Base-by-base conservation (phyloP, 1,140 invertebrate genomes). In the Chymomyza costata region DNA sequence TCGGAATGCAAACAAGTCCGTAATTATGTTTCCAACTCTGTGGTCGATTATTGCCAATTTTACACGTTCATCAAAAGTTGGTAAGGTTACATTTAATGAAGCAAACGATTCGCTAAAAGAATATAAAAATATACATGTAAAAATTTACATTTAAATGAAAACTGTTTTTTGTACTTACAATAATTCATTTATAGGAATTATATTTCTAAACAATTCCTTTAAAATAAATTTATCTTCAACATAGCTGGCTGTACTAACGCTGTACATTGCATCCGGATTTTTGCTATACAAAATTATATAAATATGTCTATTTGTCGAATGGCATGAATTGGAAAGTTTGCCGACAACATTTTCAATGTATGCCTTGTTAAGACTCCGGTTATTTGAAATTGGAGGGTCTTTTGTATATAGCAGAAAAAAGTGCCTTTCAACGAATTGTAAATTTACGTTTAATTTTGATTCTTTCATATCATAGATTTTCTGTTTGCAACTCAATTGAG, bases 1-100 rank as follows among this genome's bases (percentile, higher is more conserved):
- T 15, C 81, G 81, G 46, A 68, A 76, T 0, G 81, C 80, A 48
- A 83, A 83, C 10, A 83, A 18, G 38, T 83, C 67, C 66, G 83
- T 73, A 8, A 83, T 73, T 37, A 83, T 37, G 17, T 76, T 65
- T 14, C 81, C 81, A 25, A 81, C 51, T 6, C 59, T 44, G 39
- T 71, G 68, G 17, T 83, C 74, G 11, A 83, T 63, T 0, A 82
- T 47, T 0, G 54, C 52, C 1, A 59, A 62, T 10, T 54, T 41
- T 8, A 68, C n/a, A 8, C 63, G 74, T 7, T 70, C 61, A 14
- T 45, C 40, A 35, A 74, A 71, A 3, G 40, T 43, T 0, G 80
- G 69, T 2, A 51, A 19, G 43, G 28, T 59, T 0, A 83, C 37
- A 17, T 80, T 65, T 1, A 58, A 30, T 6, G 34, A 43, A 7